Evolutionary conservation across 2,113 vertebrate species (phyloP).

Genomic region (Carettochelys insculpta): DNA sequence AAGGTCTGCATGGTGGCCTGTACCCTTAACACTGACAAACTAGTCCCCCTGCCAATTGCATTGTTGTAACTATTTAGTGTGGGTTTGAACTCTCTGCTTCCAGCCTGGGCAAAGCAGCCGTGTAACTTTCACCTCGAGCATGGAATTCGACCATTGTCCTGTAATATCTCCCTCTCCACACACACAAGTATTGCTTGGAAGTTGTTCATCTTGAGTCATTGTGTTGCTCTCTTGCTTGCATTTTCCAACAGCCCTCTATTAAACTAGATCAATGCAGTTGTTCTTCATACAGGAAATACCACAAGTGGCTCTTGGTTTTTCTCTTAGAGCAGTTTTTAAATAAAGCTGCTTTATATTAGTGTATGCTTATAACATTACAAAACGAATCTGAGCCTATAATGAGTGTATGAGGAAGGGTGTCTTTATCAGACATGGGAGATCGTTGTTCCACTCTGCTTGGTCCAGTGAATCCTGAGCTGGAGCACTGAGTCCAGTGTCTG

Average conservation of each 20-base stretch:
- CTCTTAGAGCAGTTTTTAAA: neutral
- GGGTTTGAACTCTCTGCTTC: neutral
- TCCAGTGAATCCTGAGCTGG: neutral
- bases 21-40: neutral
- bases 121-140: neutral
- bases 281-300: slow-evolving; percentile 60
- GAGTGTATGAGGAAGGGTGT: neutral
- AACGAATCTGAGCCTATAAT: neutral
- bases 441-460: neutral
- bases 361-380: neutral
- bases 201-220: neutral
- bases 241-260: neutral
- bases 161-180: neutral
- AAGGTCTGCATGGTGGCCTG: neutral
- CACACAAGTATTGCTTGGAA: slow-evolving; percentile 12
- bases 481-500: neutral
- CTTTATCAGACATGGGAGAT: neutral
- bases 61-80: neutral
- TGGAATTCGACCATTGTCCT: slow-evolving; percentile 24
- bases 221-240: neutral
- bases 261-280: neutral
- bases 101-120: neutral
- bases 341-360: neutral
- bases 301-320: neutral
- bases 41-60: neutral